These are phyloP conservation scores for Pelodytes ibericus DNA, from an alignment of 2,797 vertebrate species.

Conservation along the genomic window DNA sequence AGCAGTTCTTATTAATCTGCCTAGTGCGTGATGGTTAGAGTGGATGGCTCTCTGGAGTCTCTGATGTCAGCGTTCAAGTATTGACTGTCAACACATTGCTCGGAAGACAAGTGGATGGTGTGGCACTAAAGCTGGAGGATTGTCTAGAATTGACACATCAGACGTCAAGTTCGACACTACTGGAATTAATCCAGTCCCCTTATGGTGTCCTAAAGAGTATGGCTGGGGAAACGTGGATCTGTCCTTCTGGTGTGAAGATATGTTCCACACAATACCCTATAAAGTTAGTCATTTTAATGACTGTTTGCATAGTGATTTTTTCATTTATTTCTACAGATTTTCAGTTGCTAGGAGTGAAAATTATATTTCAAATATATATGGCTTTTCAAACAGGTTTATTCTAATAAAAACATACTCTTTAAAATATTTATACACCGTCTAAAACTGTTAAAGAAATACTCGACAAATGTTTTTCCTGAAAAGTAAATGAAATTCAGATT, in stretches of 20 bases:
- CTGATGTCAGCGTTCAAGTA: constrained; percentile 50
- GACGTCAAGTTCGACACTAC: constrained; percentile 23
- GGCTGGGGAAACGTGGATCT: not conserved
- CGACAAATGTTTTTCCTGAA: no score
- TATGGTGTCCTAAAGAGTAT: not conserved
- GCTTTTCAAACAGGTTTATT: no score
- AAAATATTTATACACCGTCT: no score
- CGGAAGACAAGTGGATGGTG: constrained; percentile 25
- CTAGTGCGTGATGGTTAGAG: constrained; percentile 34
- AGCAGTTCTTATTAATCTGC: constrained; percentile 46
- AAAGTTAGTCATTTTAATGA: not conserved
- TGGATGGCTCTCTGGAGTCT: constrained; percentile 43
- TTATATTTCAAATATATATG: no score
- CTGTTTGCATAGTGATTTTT: not conserved
- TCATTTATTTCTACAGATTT: no score
- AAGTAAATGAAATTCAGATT: no score
- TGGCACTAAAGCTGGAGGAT: constrained; percentile 14
- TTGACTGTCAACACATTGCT: constrained; percentile 49
- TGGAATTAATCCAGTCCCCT: constrained; percentile 6
- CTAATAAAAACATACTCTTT: no score
- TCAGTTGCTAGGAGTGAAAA: no score
- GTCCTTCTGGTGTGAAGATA: constrained; percentile 6
- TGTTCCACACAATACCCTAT: not conserved
- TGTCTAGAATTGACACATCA: constrained; percentile 38
- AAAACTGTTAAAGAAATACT: no score